A percentile compares a stretch with the other conserved stretches of the same genome.
Evolutionary conservation across 2,797 vertebrate genomes (phyloP).

Genomic region (Tragelaphus oryx): DNA sequence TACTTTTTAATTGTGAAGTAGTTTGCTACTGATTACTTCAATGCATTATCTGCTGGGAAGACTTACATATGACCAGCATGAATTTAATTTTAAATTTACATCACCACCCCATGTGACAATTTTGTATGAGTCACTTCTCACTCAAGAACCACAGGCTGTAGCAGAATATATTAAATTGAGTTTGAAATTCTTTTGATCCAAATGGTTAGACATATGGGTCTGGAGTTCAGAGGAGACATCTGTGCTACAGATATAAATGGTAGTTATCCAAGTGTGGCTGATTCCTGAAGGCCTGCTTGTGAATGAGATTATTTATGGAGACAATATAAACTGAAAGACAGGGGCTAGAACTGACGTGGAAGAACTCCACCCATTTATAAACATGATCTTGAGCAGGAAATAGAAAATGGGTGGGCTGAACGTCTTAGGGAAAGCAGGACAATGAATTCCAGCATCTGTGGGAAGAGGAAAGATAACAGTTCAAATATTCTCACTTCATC

Average conservation of each 20-base stretch:
- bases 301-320: background rate
- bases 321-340: background rate
- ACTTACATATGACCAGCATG: background rate
- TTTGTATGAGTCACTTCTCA: conserved; percentile 30
- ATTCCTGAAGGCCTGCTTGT: background rate
- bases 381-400: background rate
- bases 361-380: background rate
- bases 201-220: conserved; percentile 19
- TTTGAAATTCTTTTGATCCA: conserved; percentile 20
- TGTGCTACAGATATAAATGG: background rate
- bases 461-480: background rate
- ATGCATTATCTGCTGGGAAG: background rate
- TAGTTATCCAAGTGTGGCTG: conserved; percentile 4
- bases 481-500: background rate
- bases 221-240: conserved; percentile 33
- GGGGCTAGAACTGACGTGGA: background rate
- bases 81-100: conserved; percentile 46
- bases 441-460: background rate
- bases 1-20: conserved; percentile 19
- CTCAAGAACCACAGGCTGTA: conserved; percentile 15
- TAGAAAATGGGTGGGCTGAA: background rate
- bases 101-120: background rate
- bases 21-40: background rate
- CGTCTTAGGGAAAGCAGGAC: background rate
- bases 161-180: conserved; percentile 31